Base-by-base conservation (phyloP, 2,113 vertebrate species). In the Casuarius casuarius region DNA sequence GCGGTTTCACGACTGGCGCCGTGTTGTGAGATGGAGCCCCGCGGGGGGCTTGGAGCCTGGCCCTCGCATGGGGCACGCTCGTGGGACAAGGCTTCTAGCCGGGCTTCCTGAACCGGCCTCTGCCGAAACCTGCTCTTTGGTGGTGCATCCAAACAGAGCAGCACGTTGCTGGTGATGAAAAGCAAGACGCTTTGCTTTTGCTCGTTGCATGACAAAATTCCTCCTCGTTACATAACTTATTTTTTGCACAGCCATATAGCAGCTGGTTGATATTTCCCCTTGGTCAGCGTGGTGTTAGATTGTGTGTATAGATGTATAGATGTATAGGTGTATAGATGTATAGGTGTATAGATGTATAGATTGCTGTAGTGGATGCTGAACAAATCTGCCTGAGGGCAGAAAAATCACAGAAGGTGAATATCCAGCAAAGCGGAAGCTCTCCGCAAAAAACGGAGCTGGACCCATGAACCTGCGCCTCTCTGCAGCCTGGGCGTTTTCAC, bases 161-260 rank as follows among this genome's bases (percentile, higher is more conserved):
- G 48, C n/a, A 26, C 42, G 1, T 26, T 28, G 13, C 61, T 81
- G 85, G 51, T 42, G 29, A 35, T 3, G 73, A 92, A 86, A 87
- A 86, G 40, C 42, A 80, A 93, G 84, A 78, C 71, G 79, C 92
- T 97, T 96, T 93, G 61, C 12, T 90, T 88, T 68, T 67, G 28
- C 10, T 72, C 89, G 2, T 90, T 21, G 90, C 29, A 0, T 77
- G 90, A 90, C 71, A 63, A 87, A 67, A 63, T 61, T 23, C 48
- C 15, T 58, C 33, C 16, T 66, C 1, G 0, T 97, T 94, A 95
- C 51, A 0, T 92, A 96, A 90, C 85, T 94, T 49, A 52, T 26
- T 74, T 80, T 81, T 54, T 67, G 33, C 86, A 61, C 68, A 61
- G 92, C 49, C 66, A 44, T 48, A 48, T 65, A 44, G 40, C 0